Conservation (phyloP, 2,888 invertebrate species). For the Linyphia triangularis region DNA sequence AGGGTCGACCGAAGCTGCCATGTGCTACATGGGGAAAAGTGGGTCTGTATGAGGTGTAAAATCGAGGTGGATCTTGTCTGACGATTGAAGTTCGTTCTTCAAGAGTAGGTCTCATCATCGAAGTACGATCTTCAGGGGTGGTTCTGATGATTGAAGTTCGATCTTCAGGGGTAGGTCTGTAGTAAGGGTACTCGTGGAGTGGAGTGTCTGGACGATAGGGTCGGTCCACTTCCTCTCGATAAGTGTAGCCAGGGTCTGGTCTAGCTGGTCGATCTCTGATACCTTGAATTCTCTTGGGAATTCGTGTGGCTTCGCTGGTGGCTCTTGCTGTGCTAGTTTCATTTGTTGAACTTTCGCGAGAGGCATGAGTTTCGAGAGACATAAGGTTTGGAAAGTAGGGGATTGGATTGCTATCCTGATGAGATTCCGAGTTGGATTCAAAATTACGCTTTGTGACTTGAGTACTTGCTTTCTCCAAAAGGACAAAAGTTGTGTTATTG, state of each 20-base stretch:
- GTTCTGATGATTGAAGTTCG: slow-evolving; percentile 48
- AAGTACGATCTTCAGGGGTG: slow-evolving; percentile 35
- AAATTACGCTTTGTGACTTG: no score
- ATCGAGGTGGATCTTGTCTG: slow-evolving; percentile 37
- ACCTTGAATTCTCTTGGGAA: slow-evolving; percentile 47
- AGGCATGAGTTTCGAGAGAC: no score
- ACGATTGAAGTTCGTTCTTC: slow-evolving; percentile 34
- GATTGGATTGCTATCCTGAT: no score
- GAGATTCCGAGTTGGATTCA: no score
- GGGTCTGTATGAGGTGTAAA: slow-evolving; percentile 30
- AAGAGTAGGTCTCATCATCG: slow-evolving; percentile 35
- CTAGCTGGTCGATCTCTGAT: slow-evolving; percentile 35
- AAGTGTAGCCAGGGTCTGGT: slow-evolving; percentile 58
- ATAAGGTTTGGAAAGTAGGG: not conserved
- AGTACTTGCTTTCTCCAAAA: not conserved
- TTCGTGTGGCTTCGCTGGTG: no score
- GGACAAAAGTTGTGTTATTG: not conserved
- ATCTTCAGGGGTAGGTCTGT: slow-evolving; percentile 53
- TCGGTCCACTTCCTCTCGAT: slow-evolving; percentile 16
- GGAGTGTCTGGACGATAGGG: slow-evolving; percentile 68
- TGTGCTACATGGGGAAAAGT: slow-evolving; percentile 42
- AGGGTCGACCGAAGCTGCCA: slow-evolving; percentile 53
- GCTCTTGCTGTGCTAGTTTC: not conserved
- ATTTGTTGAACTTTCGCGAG: no score
- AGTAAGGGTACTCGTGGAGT: slow-evolving; percentile 51